Evolutionary conservation across 2,888 invertebrate genomes (phyloP).

Genomic region (Drosophila mercatorum): DNA sequence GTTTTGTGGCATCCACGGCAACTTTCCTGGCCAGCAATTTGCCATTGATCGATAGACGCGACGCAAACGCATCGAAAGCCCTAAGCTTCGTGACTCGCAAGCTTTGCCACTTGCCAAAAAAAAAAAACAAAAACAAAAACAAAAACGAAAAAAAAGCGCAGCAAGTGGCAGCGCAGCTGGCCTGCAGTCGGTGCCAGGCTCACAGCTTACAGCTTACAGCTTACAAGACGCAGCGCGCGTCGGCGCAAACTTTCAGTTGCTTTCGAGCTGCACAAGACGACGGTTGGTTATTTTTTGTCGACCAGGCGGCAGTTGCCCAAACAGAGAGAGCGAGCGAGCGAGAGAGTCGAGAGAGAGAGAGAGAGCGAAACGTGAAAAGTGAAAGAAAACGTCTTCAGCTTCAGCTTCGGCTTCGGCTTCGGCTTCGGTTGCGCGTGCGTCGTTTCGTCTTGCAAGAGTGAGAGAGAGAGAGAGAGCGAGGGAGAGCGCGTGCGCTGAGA

Average conservation of each 20-base stretch:
- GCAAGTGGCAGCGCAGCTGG: slow-evolving; percentile 35
- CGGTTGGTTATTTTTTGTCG: slow-evolving; percentile 49
- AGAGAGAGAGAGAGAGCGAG: background rate
- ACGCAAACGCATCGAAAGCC: slow-evolving; percentile 48
- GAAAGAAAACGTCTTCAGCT: slow-evolving; percentile 58
- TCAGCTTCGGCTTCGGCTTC: slow-evolving; percentile 9
- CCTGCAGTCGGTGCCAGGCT: slow-evolving; percentile 40
- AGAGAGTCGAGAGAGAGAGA: slow-evolving; percentile 3
- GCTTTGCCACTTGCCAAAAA: slow-evolving; percentile 74
- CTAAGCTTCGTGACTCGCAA: slow-evolving; percentile 33
- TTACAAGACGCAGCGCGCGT: slow-evolving; percentile 72
- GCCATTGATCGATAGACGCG: slow-evolving; percentile 57
- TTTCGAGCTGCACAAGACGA: slow-evolving; percentile 73
- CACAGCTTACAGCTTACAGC: slow-evolving; percentile 74
- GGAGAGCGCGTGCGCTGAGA: background rate
- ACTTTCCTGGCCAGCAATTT: slow-evolving; percentile 50
- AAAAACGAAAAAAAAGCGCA: slow-evolving; percentile 58
- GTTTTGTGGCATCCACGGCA: slow-evolving; percentile 60
- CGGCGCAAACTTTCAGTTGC: slow-evolving; percentile 72
- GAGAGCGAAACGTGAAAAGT: slow-evolving; percentile 59
- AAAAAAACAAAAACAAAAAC: slow-evolving; percentile 63
- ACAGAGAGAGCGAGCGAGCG: slow-evolving; percentile 8
- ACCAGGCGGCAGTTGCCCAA: slow-evolving; percentile 11
- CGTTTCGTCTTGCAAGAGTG: slow-evolving; percentile 12
- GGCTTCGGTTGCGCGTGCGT: slow-evolving; percentile 28